Percentiles rank a stretch among this genome's conserved stretches.
These are phyloP conservation scores for Strigops habroptila DNA, from an alignment of 2,113 vertebrate genomes.

Conservation along the genomic window DNA sequence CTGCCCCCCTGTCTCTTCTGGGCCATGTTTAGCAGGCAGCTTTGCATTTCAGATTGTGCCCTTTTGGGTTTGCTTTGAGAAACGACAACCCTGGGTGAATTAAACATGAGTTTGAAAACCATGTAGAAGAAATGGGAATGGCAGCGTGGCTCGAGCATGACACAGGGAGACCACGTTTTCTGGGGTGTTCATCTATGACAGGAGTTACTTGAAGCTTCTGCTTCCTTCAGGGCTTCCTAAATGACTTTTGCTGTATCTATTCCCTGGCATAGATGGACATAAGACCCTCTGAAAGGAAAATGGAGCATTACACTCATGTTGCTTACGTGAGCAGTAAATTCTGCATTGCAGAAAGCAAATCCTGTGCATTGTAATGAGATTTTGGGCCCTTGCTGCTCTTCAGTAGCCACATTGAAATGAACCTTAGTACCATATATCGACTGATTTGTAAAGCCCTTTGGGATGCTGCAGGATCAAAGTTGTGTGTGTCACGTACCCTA, in stretches of 20 bases:
- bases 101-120: background rate
- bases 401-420: background rate
- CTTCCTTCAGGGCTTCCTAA: background rate
- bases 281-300: background rate
- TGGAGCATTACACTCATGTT: background rate
- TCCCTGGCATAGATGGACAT: background rate
- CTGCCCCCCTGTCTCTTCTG: background rate
- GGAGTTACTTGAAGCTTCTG: background rate
- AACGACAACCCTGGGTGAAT: background rate
- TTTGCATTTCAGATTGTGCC: background rate
- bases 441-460: background rate
- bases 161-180: background rate
- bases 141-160: background rate
- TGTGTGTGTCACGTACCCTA: background rate
- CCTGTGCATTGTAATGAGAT: background rate
- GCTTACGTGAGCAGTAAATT: background rate
- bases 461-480: background rate
- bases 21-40: background rate
- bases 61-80: background rate
- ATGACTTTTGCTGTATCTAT: background rate
- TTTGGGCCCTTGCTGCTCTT: background rate
- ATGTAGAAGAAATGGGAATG: background rate
- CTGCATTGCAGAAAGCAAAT: background rate
- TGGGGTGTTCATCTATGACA: background rate
- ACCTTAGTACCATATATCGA: background rate